phyloP scores from a whole-genome alignment of 2,888 invertebrate species.

The Agonum fuliginosum region DNA sequence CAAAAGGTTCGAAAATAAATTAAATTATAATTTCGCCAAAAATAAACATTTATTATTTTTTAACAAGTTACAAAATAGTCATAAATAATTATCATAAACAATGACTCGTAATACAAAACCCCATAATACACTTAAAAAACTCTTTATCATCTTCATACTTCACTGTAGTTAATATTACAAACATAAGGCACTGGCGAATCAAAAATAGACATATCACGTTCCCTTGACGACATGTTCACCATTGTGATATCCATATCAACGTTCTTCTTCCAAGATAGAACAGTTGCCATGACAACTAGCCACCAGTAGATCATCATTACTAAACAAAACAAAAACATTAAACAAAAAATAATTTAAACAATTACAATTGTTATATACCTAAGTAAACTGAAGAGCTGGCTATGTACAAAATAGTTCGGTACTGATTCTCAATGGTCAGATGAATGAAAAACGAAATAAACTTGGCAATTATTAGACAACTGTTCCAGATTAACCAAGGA shows the following conservation, averaged over 20 bases:
- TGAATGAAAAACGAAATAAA: slow-evolving; percentile 24
- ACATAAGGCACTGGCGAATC: slow-evolving; percentile 47
- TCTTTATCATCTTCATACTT: slow-evolving; percentile 1
- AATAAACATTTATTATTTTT: neutral
- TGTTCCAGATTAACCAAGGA: slow-evolving; percentile 28
- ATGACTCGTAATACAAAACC: neutral
- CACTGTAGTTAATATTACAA: slow-evolving; percentile 42
- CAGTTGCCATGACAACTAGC: neutral
- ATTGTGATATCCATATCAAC: neutral
- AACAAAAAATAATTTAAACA: slow-evolving; percentile 3
- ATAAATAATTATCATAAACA: neutral
- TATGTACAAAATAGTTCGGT: neutral
- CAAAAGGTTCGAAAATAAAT: neutral
- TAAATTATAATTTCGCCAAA: no score
- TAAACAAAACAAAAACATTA: neutral
- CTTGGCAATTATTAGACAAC: slow-evolving; percentile 1
- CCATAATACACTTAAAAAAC: neutral
- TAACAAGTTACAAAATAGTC: no score
- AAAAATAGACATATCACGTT: slow-evolving; percentile 36
- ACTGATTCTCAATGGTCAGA: neutral
- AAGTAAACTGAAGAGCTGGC: slow-evolving; percentile 31
- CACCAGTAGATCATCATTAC: slow-evolving; percentile 5
- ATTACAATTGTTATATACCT: slow-evolving; percentile 7
- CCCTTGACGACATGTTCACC: neutral
- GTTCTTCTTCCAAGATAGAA: neutral